A percentile compares a stretch with the other conserved stretches of the same genome.
These are phyloP conservation scores for Corythucha ciliata DNA, from an alignment of 2,888 invertebrate species.

Conservation along the genomic window DNA sequence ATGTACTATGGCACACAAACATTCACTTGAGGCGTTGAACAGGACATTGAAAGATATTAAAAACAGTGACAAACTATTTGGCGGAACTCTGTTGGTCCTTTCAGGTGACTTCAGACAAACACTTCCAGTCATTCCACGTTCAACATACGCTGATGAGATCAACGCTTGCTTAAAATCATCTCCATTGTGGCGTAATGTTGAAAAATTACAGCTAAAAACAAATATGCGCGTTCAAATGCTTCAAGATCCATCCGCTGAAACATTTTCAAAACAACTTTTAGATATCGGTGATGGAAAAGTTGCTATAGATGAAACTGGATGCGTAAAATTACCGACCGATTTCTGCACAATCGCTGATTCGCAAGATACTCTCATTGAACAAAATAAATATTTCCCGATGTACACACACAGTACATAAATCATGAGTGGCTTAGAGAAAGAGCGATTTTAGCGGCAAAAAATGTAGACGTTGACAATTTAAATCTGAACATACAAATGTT, in stretches of 20 bases:
- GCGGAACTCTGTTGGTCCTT: too few species aligned
- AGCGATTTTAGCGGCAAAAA: conserved; percentile 39
- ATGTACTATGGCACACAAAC: conserved; percentile 32
- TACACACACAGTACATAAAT: conserved; percentile 36
- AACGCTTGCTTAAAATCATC: conserved; percentile 23
- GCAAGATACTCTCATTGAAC: too few species aligned
- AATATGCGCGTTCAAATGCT: neutral
- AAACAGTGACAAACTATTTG: too few species aligned
- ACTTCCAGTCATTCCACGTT: conserved; percentile 19
- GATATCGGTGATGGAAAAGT: too few species aligned
- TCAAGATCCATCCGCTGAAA: too few species aligned
- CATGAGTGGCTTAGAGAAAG: conserved; percentile 35
- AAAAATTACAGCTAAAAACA: neutral
- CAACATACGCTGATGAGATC: conserved; percentile 16
- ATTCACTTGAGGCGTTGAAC: conserved; percentile 34
- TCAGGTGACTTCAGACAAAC: conserved; percentile 20
- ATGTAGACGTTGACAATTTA: conserved; percentile 37
- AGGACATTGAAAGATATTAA: conserved; percentile 20
- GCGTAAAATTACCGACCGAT: too few species aligned
- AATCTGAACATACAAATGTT: conserved; percentile 36
- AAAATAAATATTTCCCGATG: conserved; percentile 40
- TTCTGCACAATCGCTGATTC: too few species aligned
- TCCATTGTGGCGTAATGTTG: neutral
- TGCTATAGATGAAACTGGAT: too few species aligned
- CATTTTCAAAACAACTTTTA: too few species aligned